Base-by-base conservation (phyloP, 2,113 vertebrate genomes). In the Phyllostomus discolor region DNA sequence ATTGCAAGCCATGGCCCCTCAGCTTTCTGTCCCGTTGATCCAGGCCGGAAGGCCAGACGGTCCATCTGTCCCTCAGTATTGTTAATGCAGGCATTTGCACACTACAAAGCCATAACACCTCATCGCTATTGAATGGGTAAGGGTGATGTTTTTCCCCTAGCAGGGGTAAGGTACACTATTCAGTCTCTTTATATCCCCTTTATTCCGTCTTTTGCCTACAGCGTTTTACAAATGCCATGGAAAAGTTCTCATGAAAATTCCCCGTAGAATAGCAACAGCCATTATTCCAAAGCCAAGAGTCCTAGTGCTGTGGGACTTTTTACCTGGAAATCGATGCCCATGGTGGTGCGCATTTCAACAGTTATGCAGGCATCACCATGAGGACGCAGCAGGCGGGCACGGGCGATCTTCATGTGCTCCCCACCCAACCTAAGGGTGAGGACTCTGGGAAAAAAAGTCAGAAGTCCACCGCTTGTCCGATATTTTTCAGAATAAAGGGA, bases 401-500 rank as follows among this genome's bases (percentile, higher is more conserved):
- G 7, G 20, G 2, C 24, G 43, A 41, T 8, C 19, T 33, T 43
- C 22, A 62, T 59, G 67, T 92, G 70, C 1, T 70, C 57, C 59
- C 26, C 28, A 28, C n/a, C 43, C 22, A 80, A 14, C 28, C 28
- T 31, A 31, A 83, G 54, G 14, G 4, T 38, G 89, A 19, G 75
- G 69, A 46, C 12, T 54, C 20, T 20, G 16, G 31, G 50, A 43
- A 35, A 54, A 64, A n/a, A 86, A 22, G 12, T 57, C 8, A 14
- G 10, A 66, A 79, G 33, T 35, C 28, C 2, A 43, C 19, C 54
- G 38, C 90, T 92, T 90, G 43, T 46, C 52, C 92, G 88, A 35
- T 31, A 54, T 62, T 46, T 66, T 35, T 89, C 73, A 97, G 73
- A 95, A 94, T 11, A 88, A 14, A 80, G 10, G 1, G 28, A 87